Evolutionary conservation across 2,113 vertebrate species (phyloP).

Genomic region (Pteropus alecto): DNA sequence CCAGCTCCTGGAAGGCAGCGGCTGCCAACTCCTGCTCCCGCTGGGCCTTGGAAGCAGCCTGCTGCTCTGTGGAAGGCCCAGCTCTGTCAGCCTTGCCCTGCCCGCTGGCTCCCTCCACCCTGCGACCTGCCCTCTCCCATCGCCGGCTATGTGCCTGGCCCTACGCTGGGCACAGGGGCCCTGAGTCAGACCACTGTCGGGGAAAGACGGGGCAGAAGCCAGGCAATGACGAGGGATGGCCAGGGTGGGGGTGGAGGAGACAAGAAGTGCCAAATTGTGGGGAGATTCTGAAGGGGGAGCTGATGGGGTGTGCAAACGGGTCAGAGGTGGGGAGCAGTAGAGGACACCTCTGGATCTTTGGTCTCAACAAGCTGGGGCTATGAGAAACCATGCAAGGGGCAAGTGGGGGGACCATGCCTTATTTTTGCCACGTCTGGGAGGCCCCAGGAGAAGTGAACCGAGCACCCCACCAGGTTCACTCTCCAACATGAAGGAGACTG

Average conservation of each 20-base stretch:
- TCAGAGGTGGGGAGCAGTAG: too few species aligned
- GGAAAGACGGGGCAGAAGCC: background rate
- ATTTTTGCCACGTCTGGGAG: background rate
- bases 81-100: background rate
- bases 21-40: conserved; percentile 85
- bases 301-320: background rate
- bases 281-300: background rate
- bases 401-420: fast-evolving
- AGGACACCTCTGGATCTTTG: background rate
- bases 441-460: background rate
- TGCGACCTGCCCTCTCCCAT: background rate
- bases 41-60: conserved; percentile 80
- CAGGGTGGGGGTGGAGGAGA: background rate
- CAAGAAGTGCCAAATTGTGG: background rate
- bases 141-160: background rate
- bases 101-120: fast-evolving
- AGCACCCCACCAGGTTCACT: background rate
- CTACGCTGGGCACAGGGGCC: too few species aligned
- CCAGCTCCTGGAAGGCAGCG: conserved; percentile 89
- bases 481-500: background rate
- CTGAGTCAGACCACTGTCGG: background rate
- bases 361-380: background rate
- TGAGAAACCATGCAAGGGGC: background rate
- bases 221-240: background rate
- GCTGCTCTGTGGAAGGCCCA: conserved; percentile 84